Conservation (phyloP, 2,113 vertebrate genomes). For the Oenanthe melanoleuca region DNA sequence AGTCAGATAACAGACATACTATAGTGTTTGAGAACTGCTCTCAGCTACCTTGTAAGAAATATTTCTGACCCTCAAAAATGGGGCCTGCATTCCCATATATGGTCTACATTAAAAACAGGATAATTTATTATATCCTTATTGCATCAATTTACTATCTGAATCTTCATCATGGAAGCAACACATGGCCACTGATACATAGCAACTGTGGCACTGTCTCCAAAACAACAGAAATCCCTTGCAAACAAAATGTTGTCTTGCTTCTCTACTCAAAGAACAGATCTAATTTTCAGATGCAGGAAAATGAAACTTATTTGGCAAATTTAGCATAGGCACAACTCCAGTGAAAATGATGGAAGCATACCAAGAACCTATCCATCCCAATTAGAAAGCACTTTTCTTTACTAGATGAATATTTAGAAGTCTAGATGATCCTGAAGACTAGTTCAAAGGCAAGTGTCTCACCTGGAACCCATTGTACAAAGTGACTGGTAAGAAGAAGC, state of each 20-base stretch:
- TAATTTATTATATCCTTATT: neutral
- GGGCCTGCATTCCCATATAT: neutral
- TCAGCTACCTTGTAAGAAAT: neutral
- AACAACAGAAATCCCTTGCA: neutral
- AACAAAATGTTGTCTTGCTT: neutral
- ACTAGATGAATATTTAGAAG: neutral
- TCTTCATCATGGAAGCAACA: neutral
- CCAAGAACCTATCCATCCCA: neutral
- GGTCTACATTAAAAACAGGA: neutral
- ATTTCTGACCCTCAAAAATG: neutral
- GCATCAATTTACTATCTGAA: neutral
- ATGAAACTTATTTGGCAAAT: neutral
- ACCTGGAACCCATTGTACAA: slow-evolving; percentile 97
- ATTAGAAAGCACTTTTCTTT: neutral
- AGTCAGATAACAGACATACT: neutral
- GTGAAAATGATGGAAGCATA: neutral
- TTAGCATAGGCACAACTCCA: neutral
- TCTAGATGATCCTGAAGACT: neutral
- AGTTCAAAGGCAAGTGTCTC: slow-evolving; percentile 53
- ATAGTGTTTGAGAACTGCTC: neutral
- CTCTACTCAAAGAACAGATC: neutral
- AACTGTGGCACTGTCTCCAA: neutral
- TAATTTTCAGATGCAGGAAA: neutral
- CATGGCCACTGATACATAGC: neutral
- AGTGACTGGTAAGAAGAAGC: slow-evolving; percentile 93